Evolutionary conservation across 1,140 invertebrate genomes (phyloP).

Genomic region (Nilaparvata lugens): DNA sequence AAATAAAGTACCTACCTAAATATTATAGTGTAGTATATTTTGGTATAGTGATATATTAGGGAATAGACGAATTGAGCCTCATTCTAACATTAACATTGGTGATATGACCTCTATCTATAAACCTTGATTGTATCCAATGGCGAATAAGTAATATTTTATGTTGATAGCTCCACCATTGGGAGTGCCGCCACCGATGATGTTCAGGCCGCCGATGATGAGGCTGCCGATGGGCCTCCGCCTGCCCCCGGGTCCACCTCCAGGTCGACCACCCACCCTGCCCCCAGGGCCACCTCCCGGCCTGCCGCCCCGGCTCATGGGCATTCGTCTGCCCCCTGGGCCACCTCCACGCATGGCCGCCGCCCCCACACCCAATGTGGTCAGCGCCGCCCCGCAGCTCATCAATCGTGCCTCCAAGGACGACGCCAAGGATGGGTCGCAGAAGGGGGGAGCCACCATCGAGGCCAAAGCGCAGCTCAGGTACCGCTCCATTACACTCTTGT

Average conservation of each 20-base stretch:
- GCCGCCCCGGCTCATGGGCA: constrained; percentile 39
- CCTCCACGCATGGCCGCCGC: constrained; percentile 48
- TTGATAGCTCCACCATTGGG: constrained; percentile 27
- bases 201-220: constrained; percentile 44
- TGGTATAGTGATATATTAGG: too few species aligned
- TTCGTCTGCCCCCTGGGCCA: constrained; percentile 49
- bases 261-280: constrained; percentile 39
- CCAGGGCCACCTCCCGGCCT: constrained; percentile 41
- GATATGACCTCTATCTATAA: too few species aligned
- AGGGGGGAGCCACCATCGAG: constrained; percentile 66
- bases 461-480: constrained; percentile 85
- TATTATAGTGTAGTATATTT: too few species aligned
- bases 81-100: too few species aligned
- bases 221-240: constrained; percentile 41
- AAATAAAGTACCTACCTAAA: too few species aligned
- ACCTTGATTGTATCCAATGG: too few species aligned
- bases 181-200: constrained; percentile 40
- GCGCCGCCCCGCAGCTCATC: constrained; percentile 74
- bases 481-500: too few species aligned
- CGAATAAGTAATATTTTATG: too few species aligned
- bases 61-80: too few species aligned
- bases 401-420: constrained; percentile 39
- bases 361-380: constrained; percentile 62
- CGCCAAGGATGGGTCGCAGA: constrained; percentile 40
- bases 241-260: constrained; percentile 54